Evolutionary conservation across 2,797 vertebrate species (phyloP), one percentile per base, ranked within the genome.

Genomic region (Alcedo quadribrachys): DNA sequence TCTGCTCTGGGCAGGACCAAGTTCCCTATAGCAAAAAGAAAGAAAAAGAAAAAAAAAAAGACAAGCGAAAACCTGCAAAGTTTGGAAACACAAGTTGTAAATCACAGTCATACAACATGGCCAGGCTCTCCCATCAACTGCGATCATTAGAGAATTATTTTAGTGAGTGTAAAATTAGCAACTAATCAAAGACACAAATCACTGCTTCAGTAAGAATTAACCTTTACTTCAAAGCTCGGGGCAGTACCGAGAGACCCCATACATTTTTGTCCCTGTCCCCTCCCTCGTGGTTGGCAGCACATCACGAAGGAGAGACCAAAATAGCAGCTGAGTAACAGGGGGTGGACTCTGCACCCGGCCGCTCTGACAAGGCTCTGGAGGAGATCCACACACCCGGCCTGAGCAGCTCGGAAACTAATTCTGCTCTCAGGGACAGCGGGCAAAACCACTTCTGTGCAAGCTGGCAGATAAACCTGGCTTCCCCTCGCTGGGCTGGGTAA

Each of bases 161-260:
- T 65, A 3, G 3, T 16, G 43, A 85, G 62, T 67, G 70, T 69
- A 81, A 88, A 90, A 84, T 90, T 55, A 91, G 80, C 69, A 81
- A 93, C 83, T 73, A 62, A 92, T 79, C 90, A 85, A 81, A 84
- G 77, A 83, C 63, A 83, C 70, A 84, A 84, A 91, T 88, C 80
- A 71, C 43, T 37, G 80, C 70, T 81, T 76, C 43, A 24, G 37
- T 54, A 75, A 85, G 77, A 88, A 92, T 88, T 63, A 90, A 86
- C 81, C 83, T 84, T 88, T 92, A 46, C 74, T 79, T 92, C 74
- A 81, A 92, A 92, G 70, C 63, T 45, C 6, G 2, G n/a, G 67
- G 74, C 67, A 53, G 40, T 27, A 63, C 22, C 6, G 2, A 79
- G 63, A 54, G 40, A 55, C 32, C 30, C n/a, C 40, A 37, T 16